Evolutionary conservation across 2,797 vertebrate genomes (phyloP).

Genomic region (Mallotus villosus): DNA sequence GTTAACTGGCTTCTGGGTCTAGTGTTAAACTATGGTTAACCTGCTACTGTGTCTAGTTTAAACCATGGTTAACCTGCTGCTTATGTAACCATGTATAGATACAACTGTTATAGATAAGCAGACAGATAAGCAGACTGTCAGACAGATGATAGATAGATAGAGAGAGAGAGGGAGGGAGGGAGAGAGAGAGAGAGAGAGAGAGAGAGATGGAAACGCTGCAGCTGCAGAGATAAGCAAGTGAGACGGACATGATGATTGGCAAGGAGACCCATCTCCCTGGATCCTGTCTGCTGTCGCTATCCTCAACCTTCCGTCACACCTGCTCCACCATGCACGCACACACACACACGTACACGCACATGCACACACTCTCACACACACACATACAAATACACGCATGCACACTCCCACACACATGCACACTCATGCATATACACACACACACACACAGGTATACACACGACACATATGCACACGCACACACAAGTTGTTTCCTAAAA

Average conservation of each 20-base stretch:
- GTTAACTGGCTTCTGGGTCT: too few relatives aligned
- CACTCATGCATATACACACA: constrained; percentile 20
- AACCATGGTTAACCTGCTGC: too few relatives aligned
- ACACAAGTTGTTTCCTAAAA: constrained; percentile 33
- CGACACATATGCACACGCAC: constrained; percentile 21
- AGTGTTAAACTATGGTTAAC: too few relatives aligned
- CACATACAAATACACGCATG: background rate
- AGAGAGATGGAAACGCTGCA: constrained; percentile 26
- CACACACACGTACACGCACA: background rate
- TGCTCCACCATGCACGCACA: constrained; percentile 15
- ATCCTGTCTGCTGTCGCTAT: constrained; percentile 14
- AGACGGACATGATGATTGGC: constrained; percentile 31
- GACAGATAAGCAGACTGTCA: background rate
- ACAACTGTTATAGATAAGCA: background rate
- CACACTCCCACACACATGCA: constrained; percentile 14
- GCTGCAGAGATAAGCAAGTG: constrained; percentile 41
- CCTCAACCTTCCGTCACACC: constrained; percentile 17
- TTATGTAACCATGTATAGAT: too few relatives aligned
- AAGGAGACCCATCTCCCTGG: constrained; percentile 7
- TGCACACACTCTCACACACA: constrained; percentile 1
- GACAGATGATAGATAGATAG: background rate
- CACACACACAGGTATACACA: constrained; percentile 17
- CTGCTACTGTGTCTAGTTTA: too few relatives aligned
- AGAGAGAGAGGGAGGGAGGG: background rate
- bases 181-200: background rate